These are phyloP conservation scores for Lypha dubia DNA, from an alignment of 2,888 invertebrate species.

Conservation along the genomic window DNA sequence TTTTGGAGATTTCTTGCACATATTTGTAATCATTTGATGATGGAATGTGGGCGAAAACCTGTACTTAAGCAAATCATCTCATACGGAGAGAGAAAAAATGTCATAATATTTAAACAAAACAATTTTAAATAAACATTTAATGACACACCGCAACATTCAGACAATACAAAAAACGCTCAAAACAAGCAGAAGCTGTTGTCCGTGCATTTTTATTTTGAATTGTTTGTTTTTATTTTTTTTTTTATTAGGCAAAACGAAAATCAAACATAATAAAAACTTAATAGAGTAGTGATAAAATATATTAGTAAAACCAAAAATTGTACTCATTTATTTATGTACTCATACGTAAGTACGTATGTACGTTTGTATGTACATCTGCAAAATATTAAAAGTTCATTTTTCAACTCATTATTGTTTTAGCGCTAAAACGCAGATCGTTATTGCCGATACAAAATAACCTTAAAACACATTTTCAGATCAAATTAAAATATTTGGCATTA, in stretches of 20 bases:
- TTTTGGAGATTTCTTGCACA: not conserved
- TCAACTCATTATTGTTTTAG: not conserved
- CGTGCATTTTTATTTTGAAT: constrained; percentile 1
- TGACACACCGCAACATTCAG: not conserved
- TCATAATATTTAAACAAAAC: not conserved
- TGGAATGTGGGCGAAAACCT: not conserved
- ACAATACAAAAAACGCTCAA: constrained; percentile 18
- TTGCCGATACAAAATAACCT: not conserved
- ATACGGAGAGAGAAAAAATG: not conserved
- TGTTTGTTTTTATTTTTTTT: too few species aligned
- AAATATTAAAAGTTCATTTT: not conserved
- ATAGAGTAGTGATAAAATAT: constrained; percentile 9
- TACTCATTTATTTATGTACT: not conserved
- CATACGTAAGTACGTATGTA: not conserved
- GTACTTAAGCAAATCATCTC: not conserved
- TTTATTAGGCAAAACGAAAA: too few species aligned
- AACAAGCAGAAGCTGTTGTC: constrained; percentile 33
- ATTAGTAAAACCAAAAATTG: not conserved
- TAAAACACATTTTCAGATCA: not conserved
- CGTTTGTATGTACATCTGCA: not conserved
- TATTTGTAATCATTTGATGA: not conserved
- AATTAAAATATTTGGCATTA: not conserved
- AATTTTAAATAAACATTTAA: constrained; percentile 4
- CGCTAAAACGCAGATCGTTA: not conserved
- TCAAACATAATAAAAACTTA: constrained; percentile 16